phyloP scores from a whole-genome alignment of 2,797 vertebrate species.

The Vireo griseus region DNA sequence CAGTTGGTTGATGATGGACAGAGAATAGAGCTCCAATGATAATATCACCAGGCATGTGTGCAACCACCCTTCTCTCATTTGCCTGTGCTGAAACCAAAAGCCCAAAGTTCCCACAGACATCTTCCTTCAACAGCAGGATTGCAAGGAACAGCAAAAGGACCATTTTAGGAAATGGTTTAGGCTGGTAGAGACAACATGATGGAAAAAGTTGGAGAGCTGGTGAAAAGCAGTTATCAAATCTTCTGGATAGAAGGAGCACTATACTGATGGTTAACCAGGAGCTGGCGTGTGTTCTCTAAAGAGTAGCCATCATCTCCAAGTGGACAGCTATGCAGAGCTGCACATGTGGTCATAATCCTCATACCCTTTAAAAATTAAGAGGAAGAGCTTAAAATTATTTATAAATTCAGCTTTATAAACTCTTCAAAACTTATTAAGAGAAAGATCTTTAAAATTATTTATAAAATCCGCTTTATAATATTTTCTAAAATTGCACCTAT shows the following conservation, averaged over 20 bases:
- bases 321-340: constrained; percentile 14
- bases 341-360: constrained; percentile 60
- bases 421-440: too few relatives aligned
- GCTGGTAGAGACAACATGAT: constrained; percentile 76
- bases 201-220: constrained; percentile 1
- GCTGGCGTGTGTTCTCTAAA: constrained; percentile 51
- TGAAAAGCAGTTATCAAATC: constrained; percentile 12
- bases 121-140: constrained; percentile 79
- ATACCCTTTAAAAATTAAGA: constrained; percentile 68
- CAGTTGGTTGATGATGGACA: constrained; percentile 95
- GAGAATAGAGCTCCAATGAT: constrained; percentile 97
- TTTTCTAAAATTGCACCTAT: not conserved
- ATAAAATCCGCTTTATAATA: not conserved
- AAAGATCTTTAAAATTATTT: not conserved
- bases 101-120: constrained; percentile 73
- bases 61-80: constrained; percentile 89
- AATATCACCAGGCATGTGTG: constrained; percentile 93
- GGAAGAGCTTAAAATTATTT: not conserved
- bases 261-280: not conserved
- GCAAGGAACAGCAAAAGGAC: constrained; percentile 79
- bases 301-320: constrained; percentile 11
- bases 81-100: constrained; percentile 80
- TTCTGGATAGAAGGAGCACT: constrained; percentile 11
- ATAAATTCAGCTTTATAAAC: too few relatives aligned
- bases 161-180: constrained; percentile 80